phyloP scores from a whole-genome alignment of 2,888 invertebrate species.

The Pseudolycoriella hygida region DNA sequence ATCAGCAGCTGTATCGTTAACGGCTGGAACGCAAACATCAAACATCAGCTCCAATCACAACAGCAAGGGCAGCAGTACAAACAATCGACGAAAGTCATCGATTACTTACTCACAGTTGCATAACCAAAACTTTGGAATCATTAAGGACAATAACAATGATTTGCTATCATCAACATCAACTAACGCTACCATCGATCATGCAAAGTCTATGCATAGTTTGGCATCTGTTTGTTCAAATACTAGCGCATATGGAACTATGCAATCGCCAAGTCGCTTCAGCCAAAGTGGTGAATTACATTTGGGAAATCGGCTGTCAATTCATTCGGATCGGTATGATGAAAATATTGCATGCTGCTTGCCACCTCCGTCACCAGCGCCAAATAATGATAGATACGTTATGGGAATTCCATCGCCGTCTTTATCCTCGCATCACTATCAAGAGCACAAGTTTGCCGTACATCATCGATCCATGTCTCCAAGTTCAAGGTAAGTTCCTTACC shows the following conservation, averaged over 20 bases:
- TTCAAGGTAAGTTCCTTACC: conserved; percentile 17
- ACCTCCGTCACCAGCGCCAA: conserved; percentile 29
- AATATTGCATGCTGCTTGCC: conserved; percentile 21
- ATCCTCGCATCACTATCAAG: conserved; percentile 5
- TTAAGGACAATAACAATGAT: neutral
- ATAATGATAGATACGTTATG: conserved; percentile 23
- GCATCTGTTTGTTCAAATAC: neutral
- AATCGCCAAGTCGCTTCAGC: conserved; percentile 8
- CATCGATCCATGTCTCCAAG: conserved; percentile 24
- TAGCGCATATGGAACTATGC: conserved; percentile 1
- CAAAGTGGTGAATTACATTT: conserved; percentile 12
- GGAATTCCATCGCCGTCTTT: conserved; percentile 14
- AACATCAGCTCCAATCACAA: conserved; percentile 3
- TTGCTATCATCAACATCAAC: neutral
- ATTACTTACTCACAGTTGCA: conserved; percentile 17
- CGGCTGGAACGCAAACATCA: conserved; percentile 1
- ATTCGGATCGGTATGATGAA: conserved; percentile 21
- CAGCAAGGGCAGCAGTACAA: conserved; percentile 15
- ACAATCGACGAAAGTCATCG: conserved; percentile 18
- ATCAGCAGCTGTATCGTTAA: conserved; percentile 11
- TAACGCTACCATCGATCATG: neutral
- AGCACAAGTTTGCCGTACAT: conserved; percentile 10
- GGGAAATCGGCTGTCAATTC: conserved; percentile 16
- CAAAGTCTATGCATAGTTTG: neutral
- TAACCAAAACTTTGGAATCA: neutral